These are phyloP conservation scores for Drosophila nasuta DNA, from an alignment of 1,140 invertebrate species.

Conservation along the genomic window DNA sequence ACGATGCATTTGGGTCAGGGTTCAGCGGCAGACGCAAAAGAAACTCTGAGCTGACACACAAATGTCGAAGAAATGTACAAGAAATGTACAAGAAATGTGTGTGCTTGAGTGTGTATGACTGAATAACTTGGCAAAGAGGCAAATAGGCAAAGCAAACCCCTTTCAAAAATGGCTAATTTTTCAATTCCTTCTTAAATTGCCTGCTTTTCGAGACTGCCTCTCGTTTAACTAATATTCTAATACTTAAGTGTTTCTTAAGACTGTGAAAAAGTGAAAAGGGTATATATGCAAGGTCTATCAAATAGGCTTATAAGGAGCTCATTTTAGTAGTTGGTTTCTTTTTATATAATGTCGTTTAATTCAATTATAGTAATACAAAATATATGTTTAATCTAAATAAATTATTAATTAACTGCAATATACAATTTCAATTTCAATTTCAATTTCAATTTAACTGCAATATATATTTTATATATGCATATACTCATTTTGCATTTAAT, in stretches of 20 bases:
- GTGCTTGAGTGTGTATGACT: not conserved
- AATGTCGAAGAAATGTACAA: slow-evolving; percentile 50
- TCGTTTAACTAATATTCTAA: slow-evolving; percentile 7
- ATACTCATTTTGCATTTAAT: too few species aligned
- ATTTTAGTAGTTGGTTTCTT: not conserved
- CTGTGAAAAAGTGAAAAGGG: not conserved
- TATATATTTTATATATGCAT: too few species aligned
- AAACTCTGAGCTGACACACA: slow-evolving; percentile 62
- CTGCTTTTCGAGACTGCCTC: not conserved
- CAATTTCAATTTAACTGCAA: too few species aligned
- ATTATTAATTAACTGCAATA: too few species aligned
- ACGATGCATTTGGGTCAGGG: slow-evolving; percentile 68
- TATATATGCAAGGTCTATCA: not conserved
- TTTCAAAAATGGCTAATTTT: slow-evolving; percentile 37
- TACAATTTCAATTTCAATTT: too few species aligned
- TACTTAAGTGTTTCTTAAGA: not conserved
- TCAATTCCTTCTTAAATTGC: slow-evolving; percentile 25
- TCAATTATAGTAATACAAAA: too few species aligned
- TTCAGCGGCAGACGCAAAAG: slow-evolving; percentile 48
- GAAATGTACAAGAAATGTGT: slow-evolving; percentile 22
- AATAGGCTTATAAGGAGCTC: not conserved
- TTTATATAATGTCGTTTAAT: too few species aligned
- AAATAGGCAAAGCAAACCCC: slow-evolving; percentile 22
- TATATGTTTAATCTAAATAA: too few species aligned
- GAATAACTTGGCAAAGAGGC: slow-evolving; percentile 27